These are phyloP conservation scores for Myopa testacea DNA, from an alignment of 2,888 invertebrate species.

Conservation along the genomic window DNA sequence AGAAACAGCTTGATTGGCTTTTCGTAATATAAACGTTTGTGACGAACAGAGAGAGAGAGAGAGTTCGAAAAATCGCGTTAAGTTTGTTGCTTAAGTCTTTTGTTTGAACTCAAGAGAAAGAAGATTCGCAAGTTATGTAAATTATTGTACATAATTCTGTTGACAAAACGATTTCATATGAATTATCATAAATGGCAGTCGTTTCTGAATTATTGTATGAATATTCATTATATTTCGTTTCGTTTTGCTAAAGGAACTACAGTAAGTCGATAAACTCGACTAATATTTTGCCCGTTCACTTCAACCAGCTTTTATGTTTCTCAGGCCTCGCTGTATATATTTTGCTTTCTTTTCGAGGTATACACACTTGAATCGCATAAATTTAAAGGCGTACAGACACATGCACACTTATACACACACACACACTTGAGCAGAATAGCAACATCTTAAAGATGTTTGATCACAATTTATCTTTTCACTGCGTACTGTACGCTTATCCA, in stretches of 20 bases:
- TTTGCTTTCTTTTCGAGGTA: slow-evolving; percentile 22
- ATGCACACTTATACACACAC: slow-evolving; percentile 1
- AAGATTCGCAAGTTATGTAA: not conserved
- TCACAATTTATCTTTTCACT: too few species aligned
- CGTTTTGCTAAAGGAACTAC: not conserved
- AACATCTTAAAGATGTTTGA: not conserved
- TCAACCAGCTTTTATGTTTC: not conserved
- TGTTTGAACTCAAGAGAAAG: not conserved
- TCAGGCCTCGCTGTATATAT: slow-evolving; percentile 7
- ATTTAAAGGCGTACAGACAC: slow-evolving; percentile 17
- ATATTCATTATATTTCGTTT: not conserved
- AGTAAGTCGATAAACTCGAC: too few species aligned
- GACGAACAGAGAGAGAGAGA: too few species aligned
- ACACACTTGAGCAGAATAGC: not conserved
- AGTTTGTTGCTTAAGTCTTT: slow-evolving; percentile 26
- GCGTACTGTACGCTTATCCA: too few species aligned
- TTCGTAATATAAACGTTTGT: too few species aligned
- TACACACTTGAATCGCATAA: slow-evolving; percentile 36
- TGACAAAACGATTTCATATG: not conserved
- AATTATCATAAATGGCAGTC: not conserved
- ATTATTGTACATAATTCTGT: not conserved
- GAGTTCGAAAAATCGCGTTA: not conserved
- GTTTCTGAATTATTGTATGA: not conserved
- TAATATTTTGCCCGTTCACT: not conserved
- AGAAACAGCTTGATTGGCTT: too few species aligned